Conservation (phyloP, 2,797 vertebrate species). For the Diplodus sargus region DNA sequence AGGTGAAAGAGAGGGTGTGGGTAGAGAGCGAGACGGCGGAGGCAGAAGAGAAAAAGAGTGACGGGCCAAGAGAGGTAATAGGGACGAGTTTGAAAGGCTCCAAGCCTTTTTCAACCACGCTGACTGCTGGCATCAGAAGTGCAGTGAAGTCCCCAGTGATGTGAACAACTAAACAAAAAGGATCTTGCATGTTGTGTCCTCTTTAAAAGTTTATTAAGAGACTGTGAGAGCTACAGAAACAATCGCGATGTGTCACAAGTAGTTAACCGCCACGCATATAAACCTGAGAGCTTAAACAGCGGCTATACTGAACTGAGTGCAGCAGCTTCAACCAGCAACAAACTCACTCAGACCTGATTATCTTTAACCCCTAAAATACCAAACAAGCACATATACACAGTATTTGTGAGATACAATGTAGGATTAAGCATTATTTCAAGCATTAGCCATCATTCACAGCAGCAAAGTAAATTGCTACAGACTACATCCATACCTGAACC, state of each 20-base stretch:
- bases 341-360: no score
- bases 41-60: background rate
- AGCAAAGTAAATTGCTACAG: no score
- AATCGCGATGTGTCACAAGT: background rate
- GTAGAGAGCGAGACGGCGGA: background rate
- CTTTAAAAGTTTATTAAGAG: background rate
- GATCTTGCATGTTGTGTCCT: background rate
- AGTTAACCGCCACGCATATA: background rate
- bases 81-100: slow-evolving; percentile 11
- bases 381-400: no score
- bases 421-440: no score
- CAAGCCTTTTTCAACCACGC: background rate
- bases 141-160: slow-evolving; percentile 26
- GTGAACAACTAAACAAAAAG: background rate
- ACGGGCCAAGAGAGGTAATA: background rate
- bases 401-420: no score
- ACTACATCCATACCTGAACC: no score
- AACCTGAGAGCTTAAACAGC: background rate
- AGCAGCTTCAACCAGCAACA: background rate
- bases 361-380: no score
- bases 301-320: background rate
- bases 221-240: background rate
- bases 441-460: no score
- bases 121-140: slow-evolving; percentile 2
- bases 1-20: background rate